phyloP scores from a whole-genome alignment of 2,888 invertebrate genomes.

The Galeruca laticollis region DNA sequence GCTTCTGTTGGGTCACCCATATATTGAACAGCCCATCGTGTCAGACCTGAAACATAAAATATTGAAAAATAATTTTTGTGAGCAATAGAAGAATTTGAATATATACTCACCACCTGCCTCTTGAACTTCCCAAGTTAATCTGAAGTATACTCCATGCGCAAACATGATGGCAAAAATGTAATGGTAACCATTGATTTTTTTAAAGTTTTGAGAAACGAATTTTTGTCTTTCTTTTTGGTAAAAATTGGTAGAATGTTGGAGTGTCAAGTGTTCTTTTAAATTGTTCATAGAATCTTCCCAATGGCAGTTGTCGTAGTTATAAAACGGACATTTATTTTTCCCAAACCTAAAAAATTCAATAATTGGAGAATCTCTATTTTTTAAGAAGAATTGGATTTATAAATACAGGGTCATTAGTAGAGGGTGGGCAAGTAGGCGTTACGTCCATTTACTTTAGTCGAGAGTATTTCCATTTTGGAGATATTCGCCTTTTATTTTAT shows the following conservation, averaged over 20 bases:
- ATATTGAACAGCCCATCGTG: constrained; percentile 45
- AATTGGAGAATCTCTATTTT: too few relatives aligned
- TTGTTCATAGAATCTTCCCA: constrained; percentile 42
- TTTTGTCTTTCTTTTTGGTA: constrained; percentile 44
- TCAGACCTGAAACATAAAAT: constrained; percentile 40
- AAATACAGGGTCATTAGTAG: too few relatives aligned
- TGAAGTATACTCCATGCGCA: constrained; percentile 45
- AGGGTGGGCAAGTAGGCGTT: too few relatives aligned
- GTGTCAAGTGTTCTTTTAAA: constrained; percentile 38
- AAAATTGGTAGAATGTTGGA: constrained; percentile 44
- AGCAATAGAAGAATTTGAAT: too few relatives aligned
- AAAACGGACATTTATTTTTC: constrained; percentile 26
- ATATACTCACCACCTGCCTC: constrained; percentile 33
- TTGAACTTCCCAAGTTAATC: constrained; percentile 49
- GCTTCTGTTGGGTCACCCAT: constrained; percentile 45
- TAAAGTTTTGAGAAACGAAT: constrained; percentile 45
- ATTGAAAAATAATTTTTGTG: background rate
- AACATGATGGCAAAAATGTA: constrained; percentile 47
- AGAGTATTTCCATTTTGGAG: too few relatives aligned
- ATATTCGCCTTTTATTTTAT: too few relatives aligned
- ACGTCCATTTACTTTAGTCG: too few relatives aligned
- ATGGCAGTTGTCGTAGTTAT: constrained; percentile 37
- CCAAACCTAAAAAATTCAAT: constrained; percentile 24
- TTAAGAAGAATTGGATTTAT: too few relatives aligned
- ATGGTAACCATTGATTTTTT: constrained; percentile 38